A percentile compares a stretch with the other conserved stretches of the same genome.
These are phyloP conservation scores for Oreortyx pictus DNA, from an alignment of 2,797 vertebrate genomes.

Conservation along the genomic window DNA sequence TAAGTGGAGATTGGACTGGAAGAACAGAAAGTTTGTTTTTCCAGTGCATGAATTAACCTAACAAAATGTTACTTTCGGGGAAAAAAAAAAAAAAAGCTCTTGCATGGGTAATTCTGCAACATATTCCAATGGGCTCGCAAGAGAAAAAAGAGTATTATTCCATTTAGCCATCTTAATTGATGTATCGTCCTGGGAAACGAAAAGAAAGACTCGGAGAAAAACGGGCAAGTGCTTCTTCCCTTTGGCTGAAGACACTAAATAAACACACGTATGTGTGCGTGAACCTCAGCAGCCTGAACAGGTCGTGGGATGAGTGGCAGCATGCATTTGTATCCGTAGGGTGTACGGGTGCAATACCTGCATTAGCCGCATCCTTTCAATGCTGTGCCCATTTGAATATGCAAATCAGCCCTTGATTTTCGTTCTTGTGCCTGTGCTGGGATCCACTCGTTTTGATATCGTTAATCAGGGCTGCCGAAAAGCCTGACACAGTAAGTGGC, in stretches of 20 bases:
- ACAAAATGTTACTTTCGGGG: constrained; percentile 62
- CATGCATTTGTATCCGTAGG: neutral
- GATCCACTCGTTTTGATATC: constrained; percentile 70
- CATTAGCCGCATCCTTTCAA: fast-evolving
- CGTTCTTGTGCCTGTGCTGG: constrained; percentile 1
- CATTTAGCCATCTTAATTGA: constrained; percentile 56
- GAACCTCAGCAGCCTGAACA: fast-evolving
- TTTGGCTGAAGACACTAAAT: neutral
- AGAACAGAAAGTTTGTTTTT: constrained; percentile 73
- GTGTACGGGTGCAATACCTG: neutral
- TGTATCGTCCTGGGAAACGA: constrained; percentile 10
- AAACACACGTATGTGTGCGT: fast-evolving
- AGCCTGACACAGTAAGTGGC: constrained; percentile 77
- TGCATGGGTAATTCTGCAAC: constrained; percentile 25
- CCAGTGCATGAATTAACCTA: constrained; percentile 58
- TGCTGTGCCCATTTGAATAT: neutral
- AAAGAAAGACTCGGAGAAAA: neutral
- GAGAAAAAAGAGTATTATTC: constrained; percentile 26
- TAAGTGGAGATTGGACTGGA: constrained; percentile 58
- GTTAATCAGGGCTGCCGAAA: constrained; percentile 79
- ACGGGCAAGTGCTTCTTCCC: neutral
- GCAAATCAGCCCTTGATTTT: constrained; percentile 59
- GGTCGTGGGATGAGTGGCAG: neutral
- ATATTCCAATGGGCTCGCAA: neutral
- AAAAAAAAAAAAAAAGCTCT: neutral